Evolutionary conservation across 2,888 invertebrate species (phyloP).

Genomic region (Watsonalla binaria): DNA sequence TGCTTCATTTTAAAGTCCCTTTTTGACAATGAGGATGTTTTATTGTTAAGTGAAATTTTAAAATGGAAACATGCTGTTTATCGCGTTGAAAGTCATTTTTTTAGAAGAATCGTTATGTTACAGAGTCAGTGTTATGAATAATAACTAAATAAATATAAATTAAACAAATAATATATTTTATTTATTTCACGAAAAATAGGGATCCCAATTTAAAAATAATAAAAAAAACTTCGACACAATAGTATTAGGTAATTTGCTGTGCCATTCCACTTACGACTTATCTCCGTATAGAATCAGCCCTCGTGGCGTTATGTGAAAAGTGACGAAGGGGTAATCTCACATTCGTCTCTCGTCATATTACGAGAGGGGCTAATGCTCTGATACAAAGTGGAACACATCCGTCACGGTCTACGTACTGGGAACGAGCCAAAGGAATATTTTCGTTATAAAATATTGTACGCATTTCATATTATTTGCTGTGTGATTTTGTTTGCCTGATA

Average conservation of each 20-base stretch:
- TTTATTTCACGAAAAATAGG: too few species aligned
- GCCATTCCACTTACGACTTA: constrained; percentile 6
- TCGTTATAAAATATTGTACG: constrained; percentile 1
- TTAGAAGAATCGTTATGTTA: neutral
- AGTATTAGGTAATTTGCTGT: neutral
- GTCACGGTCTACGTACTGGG: constrained; percentile 31
- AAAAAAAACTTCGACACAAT: too few species aligned
- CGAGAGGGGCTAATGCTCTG: constrained; percentile 46
- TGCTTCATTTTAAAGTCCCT: constrained; percentile 26
- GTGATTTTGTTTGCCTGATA: neutral
- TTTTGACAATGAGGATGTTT: constrained; percentile 7
- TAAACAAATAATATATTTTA: too few species aligned
- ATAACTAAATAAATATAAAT: too few species aligned
- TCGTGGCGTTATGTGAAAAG: constrained; percentile 29
- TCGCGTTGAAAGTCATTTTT: constrained; percentile 5
- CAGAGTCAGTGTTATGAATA: too few species aligned
- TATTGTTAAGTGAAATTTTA: neutral
- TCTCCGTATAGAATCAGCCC: constrained; percentile 5
- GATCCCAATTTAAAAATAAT: too few species aligned
- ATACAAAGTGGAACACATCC: constrained; percentile 54
- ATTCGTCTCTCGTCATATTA: constrained; percentile 68
- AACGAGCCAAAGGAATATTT: constrained; percentile 13
- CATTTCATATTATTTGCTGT: neutral
- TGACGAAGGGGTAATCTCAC: constrained; percentile 46
- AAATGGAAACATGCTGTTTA: neutral